Base-by-base conservation (phyloP, 1,140 invertebrate species). In the Rhopalosiphum padi region DNA sequence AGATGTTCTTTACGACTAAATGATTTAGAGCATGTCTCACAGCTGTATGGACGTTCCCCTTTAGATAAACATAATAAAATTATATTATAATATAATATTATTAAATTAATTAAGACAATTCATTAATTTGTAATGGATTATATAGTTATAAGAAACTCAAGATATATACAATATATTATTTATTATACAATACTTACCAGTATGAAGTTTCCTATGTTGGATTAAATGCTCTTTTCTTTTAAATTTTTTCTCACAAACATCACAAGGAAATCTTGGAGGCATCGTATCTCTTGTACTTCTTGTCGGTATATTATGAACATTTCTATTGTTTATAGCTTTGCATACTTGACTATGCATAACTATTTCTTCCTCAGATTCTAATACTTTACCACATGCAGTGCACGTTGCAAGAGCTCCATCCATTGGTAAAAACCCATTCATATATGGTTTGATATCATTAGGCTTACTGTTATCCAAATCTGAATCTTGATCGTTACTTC, bases 1-100 rank as follows among this genome's bases (percentile, higher is more conserved):
- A 97, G 95, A 94, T 97, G 97, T 94, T 97, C 97, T 94, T 97
- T 97, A 2, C 96, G 96, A 94, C 97, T 97, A 95, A 97, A 98
- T 3, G 97, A 96, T 95, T 97, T 97, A 3, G 96, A 96, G 94
- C 97, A 97, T 0, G 96, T 96, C 0, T 96, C 96, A 93, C 97
- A 97, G 88, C 96, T 96, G 94, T 97, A 97, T 0, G 97, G 97
- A 8, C 97, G 95, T 94, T 97, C 97, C 0, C 98, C 98, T 94
- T 88, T n/a, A 94, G 41, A 41, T 41, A 41, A 41, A 41, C 2
- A 41, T 41, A 41, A 41, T 41, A 41, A 41, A 41, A 41, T 41
- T 37, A 37, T 37, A 37, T 37, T 37, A 1, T 37, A 37, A 37
- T 37, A 37, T 37, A n/a, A n/a, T n/a, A n/a, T n/a, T 43, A 35